These are phyloP conservation scores for Bombus haemorrhoidalis DNA, from an alignment of 1,140 invertebrate genomes.

Conservation along the genomic window DNA sequence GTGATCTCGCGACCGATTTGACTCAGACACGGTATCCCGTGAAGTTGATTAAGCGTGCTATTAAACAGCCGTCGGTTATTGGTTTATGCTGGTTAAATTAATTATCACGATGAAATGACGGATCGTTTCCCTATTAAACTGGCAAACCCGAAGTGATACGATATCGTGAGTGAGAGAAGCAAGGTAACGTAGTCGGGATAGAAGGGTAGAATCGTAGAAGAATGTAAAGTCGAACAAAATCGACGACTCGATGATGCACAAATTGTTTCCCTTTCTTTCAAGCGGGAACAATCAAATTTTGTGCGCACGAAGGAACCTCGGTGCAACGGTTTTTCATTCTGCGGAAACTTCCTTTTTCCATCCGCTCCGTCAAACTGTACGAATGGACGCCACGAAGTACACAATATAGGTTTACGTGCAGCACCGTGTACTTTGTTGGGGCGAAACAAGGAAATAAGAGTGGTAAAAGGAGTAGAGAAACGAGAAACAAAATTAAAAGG, in stretches of 20 bases:
- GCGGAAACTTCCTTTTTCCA: too few species aligned
- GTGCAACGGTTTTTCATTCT: too few species aligned
- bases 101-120: conserved; percentile 8
- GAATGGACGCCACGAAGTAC: not conserved
- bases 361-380: not conserved
- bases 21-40: not conserved
- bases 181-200: too few species aligned
- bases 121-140: not conserved
- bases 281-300: not conserved
- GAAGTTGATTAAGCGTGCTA: conserved; percentile 16
- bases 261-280: not conserved
- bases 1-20: not conserved
- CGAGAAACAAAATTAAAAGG: conserved; percentile 8
- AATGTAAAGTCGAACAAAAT: not conserved
- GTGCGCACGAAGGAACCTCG: not conserved
- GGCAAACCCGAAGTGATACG: not conserved
- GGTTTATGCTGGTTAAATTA: conserved; percentile 9
- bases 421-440: not conserved
- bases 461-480: not conserved
- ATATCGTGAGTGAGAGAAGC: too few species aligned
- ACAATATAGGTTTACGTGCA: not conserved
- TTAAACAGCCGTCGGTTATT: conserved; percentile 1
- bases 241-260: too few species aligned
- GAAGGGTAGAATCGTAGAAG: not conserved
- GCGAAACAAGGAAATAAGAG: not conserved